Percentiles rank a stretch among this genome's conserved stretches.
phyloP scores from a whole-genome alignment of 2,113 vertebrate species.

The Tauraco erythrolophus region DNA sequence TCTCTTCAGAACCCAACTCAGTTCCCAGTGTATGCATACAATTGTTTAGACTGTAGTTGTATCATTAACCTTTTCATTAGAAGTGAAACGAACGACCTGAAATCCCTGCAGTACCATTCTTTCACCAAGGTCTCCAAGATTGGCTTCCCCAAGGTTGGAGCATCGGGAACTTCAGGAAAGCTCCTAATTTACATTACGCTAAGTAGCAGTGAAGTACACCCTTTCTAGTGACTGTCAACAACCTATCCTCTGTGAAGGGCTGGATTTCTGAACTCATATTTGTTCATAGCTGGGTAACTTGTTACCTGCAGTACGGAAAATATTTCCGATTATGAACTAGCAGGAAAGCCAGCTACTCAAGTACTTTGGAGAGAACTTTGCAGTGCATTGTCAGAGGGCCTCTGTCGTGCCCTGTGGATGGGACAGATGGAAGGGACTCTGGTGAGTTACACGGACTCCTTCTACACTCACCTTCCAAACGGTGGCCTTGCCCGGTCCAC shows the following conservation, averaged over 20 bases:
- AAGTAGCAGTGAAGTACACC: not conserved
- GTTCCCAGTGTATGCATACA: not conserved
- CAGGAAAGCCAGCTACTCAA: not conserved
- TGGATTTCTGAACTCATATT: not conserved
- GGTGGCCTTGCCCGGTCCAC: fast-evolving
- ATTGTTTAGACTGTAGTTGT: not conserved
- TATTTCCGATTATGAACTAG: not conserved
- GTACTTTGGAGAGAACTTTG: not conserved
- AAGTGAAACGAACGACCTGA: not conserved
- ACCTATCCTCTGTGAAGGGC: fast-evolving
- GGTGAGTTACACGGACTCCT: not conserved
- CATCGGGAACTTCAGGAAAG: not conserved
- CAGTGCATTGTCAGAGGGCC: not conserved
- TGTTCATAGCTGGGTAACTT: not conserved
- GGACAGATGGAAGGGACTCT: not conserved
- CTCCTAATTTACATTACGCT: not conserved
- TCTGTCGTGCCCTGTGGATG: not conserved
- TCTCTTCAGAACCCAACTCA: not conserved
- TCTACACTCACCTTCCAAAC: too few species aligned
- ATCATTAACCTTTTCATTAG: not conserved
- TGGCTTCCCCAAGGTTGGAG: not conserved
- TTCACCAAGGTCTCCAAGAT: not conserved
- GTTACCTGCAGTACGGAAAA: not conserved
- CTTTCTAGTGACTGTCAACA: not conserved
- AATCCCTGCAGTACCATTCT: not conserved